Percentiles rank a stretch among this genome's conserved stretches.
Conservation (phyloP, 2,113 vertebrate genomes). For the Syngnathoides biaculeatus region DNA sequence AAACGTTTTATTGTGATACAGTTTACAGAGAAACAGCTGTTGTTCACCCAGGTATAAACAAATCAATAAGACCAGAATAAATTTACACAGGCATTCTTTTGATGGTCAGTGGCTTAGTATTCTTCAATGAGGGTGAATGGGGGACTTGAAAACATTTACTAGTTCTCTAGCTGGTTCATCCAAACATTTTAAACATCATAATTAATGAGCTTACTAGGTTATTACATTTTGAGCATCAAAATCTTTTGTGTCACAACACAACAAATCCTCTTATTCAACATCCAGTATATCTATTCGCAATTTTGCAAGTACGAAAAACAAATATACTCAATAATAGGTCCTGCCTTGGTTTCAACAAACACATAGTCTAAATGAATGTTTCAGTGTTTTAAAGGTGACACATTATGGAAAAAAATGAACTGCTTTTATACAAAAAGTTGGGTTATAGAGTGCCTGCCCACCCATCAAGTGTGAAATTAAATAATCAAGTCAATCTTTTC, state of each 20-base stretch:
- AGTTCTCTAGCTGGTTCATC: conserved; percentile 57
- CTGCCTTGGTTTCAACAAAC: conserved; percentile 62
- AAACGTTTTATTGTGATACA: conserved; percentile 80
- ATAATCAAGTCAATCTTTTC: conserved; percentile 18
- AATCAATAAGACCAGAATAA: conserved; percentile 70
- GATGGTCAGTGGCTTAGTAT: conserved; percentile 74
- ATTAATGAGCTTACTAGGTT: conserved; percentile 39
- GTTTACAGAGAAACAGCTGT: conserved; percentile 76
- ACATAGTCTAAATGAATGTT: conserved; percentile 41
- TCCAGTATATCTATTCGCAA: conserved; percentile 57
- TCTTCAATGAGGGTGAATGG: conserved; percentile 25
- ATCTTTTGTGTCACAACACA: conserved; percentile 42
- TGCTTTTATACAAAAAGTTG: background rate
- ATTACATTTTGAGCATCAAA: conserved; percentile 36
- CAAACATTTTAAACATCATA: conserved; percentile 47
- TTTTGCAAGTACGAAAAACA: conserved; percentile 44
- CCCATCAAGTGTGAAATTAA: background rate
- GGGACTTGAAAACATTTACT: conserved; percentile 31
- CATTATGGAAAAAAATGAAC: conserved; percentile 5
- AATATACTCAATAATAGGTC: conserved; percentile 64
- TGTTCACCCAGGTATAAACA: conserved; percentile 75
- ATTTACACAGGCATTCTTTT: conserved; percentile 76
- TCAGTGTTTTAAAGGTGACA: conserved; percentile 14
- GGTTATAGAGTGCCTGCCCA: background rate
- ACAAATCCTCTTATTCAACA: conserved; percentile 57